Evolutionary conservation across 2,888 invertebrate genomes (phyloP).

Genomic region (Julus scandinavius): DNA sequence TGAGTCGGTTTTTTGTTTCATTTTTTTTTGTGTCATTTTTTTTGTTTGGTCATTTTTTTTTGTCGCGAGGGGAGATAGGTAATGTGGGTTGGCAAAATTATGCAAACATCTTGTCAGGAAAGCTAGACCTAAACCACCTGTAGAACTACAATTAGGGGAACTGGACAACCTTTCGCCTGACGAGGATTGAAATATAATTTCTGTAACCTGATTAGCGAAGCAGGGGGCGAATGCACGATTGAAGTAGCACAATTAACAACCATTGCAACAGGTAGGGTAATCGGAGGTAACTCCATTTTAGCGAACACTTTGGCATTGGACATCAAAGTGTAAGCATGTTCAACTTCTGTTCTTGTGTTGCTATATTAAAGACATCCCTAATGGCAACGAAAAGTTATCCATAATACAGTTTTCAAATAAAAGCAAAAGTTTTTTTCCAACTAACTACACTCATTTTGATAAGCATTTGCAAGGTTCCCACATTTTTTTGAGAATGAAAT

Average conservation of each 20-base stretch:
- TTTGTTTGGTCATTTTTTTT: neutral
- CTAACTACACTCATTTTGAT: too few species aligned
- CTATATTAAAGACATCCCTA: too few species aligned
- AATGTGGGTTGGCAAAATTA: slow-evolving; percentile 15
- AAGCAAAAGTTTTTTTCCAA: too few species aligned
- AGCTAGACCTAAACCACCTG: slow-evolving; percentile 13
- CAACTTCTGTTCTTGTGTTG: neutral
- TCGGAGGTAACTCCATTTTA: neutral
- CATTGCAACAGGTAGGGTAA: neutral
- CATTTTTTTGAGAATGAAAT: too few species aligned
- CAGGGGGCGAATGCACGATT: neutral
- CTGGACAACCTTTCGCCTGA: slow-evolving; percentile 7
- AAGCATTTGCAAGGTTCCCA: too few species aligned
- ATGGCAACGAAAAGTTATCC: too few species aligned
- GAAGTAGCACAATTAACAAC: neutral
- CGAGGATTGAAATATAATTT: neutral
- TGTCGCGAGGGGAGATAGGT: neutral
- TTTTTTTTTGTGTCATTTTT: neutral
- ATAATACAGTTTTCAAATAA: too few species aligned
- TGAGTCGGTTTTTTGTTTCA: neutral
- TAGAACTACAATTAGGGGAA: neutral
- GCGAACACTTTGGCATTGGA: neutral
- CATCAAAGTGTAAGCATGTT: neutral
- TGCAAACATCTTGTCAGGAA: slow-evolving; percentile 12
- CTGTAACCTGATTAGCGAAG: neutral